Conservation (phyloP, 2,113 vertebrate genomes). For the Tricholaema leucomelas region DNA sequence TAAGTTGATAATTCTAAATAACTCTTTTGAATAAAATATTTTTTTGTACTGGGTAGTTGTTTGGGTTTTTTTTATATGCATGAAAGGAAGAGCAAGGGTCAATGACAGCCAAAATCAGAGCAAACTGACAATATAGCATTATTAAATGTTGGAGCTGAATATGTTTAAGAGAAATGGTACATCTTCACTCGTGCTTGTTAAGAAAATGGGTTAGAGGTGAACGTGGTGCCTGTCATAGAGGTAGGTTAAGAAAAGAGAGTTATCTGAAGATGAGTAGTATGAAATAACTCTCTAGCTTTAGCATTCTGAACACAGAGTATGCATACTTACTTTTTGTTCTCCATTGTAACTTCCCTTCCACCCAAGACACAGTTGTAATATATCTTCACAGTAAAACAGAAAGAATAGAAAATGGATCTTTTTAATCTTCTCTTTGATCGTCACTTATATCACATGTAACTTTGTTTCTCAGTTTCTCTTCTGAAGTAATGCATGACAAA, state of each 20-base stretch:
- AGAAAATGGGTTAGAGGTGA: not conserved
- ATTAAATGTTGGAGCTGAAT: not conserved
- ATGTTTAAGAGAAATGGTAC: not conserved
- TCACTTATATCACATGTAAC: not conserved
- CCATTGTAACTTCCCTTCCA: not conserved
- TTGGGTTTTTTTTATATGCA: fast-evolving
- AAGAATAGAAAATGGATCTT: not conserved
- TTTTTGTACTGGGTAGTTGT: not conserved
- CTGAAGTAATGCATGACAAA: not conserved
- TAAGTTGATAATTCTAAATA: not conserved
- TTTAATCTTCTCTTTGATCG: not conserved
- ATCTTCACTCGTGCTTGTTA: not conserved
- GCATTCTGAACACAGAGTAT: not conserved
- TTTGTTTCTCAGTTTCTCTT: not conserved
- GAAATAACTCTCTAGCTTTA: not conserved
- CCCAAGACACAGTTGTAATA: not conserved
- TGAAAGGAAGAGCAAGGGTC: not conserved
- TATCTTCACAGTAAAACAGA: not conserved
- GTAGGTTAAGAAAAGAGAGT: not conserved
- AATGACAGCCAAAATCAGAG: not conserved
- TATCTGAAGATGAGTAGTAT: not conserved
- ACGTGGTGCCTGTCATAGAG: not conserved
- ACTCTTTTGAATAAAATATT: not conserved
- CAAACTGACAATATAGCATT: not conserved
- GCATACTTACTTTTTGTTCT: not conserved